Percentiles rank a stretch among this genome's conserved stretches.
These are phyloP conservation scores for Scortum barcoo DNA, from an alignment of 2,113 vertebrate genomes.

Conservation along the genomic window DNA sequence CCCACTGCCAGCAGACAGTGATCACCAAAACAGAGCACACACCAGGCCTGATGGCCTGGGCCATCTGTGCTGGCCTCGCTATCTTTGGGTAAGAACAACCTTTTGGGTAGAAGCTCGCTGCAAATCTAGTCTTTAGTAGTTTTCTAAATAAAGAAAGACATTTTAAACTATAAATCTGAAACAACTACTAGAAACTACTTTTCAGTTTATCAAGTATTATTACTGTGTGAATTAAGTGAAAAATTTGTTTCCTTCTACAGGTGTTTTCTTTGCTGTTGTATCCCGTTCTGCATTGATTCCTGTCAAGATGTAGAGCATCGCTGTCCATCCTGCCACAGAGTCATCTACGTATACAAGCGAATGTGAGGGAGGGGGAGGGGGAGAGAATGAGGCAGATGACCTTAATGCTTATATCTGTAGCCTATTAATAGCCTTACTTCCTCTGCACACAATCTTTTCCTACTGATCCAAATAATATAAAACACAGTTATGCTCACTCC, in stretches of 20 bases:
- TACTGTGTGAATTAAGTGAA: neutral
- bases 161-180: neutral
- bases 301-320: constrained; percentile 91
- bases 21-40: constrained; percentile 56
- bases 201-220: neutral
- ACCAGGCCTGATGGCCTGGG: constrained; percentile 73
- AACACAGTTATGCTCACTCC: neutral
- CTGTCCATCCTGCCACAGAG: constrained; percentile 85
- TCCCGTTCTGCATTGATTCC: constrained; percentile 91
- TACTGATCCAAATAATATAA: neutral
- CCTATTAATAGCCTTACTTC: neutral
- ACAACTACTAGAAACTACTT: neutral
- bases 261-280: constrained; percentile 89
- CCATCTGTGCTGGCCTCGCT: constrained; percentile 62
- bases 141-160: neutral
- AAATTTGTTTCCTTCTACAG: constrained; percentile 68
- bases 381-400: too few species aligned
- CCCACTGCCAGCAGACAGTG: constrained; percentile 74
- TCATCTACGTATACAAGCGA: constrained; percentile 88
- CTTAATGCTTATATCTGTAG: neutral
- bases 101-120: neutral
- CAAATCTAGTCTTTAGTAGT: neutral
- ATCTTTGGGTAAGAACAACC: constrained; percentile 72
- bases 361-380: too few species aligned
- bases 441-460: neutral